Evolutionary conservation across 1,140 invertebrate species (phyloP).

Genomic region (Bombus haemorrhoidalis): DNA sequence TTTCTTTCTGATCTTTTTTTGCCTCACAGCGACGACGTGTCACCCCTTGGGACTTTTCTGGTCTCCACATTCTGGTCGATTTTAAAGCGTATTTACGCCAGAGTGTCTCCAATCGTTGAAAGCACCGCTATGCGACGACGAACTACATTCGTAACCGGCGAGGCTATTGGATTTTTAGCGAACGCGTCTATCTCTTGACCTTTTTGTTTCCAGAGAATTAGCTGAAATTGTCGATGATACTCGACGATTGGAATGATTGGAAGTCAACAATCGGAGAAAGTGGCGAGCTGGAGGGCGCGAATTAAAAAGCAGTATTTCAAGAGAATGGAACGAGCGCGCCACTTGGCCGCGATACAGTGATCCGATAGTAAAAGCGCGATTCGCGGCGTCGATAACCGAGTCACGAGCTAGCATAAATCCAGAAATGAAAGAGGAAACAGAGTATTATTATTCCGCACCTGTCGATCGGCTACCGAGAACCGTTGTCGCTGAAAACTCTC

Average conservation of each 20-base stretch:
- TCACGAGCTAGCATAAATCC: conserved; percentile 16
- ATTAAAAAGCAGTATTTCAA: conserved; percentile 25
- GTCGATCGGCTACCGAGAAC: background rate
- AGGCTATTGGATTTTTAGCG: background rate
- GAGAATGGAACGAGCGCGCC: background rate
- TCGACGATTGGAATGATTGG: background rate
- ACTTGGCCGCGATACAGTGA: conserved; percentile 18
- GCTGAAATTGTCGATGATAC: background rate
- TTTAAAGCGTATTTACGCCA: background rate
- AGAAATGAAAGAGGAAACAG: background rate
- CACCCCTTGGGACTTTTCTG: background rate
- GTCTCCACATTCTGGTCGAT: background rate
- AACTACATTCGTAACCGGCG: background rate
- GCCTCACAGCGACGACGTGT: background rate
- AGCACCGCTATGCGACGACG: background rate
- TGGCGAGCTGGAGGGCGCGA: background rate
- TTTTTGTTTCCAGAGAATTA: background rate
- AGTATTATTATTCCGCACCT: background rate
- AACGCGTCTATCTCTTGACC: background rate
- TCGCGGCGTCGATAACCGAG: conserved; percentile 11
- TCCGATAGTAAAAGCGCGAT: conserved; percentile 5
- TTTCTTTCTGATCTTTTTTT: background rate
- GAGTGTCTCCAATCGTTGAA: background rate
- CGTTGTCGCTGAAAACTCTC: background rate
- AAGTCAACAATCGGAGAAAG: background rate